phyloP scores from a whole-genome alignment of 2,888 invertebrate species.

The Linnaemya tessellans region DNA sequence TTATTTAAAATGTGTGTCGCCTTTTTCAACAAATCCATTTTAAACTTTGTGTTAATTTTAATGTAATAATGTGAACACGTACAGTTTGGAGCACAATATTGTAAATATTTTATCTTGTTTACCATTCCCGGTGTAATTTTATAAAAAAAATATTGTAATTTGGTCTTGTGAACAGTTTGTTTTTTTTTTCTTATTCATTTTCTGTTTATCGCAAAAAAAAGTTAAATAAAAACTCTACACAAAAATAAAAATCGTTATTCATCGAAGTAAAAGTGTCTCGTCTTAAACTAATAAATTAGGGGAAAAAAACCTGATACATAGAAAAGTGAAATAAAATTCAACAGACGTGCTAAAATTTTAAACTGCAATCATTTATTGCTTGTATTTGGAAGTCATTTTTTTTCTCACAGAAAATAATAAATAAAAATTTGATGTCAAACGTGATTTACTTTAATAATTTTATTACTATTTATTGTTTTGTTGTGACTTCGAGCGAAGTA shows the following conservation, averaged over 20 bases:
- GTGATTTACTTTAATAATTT: slow-evolving; percentile 57
- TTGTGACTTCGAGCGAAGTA: neutral
- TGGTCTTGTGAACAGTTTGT: slow-evolving; percentile 24
- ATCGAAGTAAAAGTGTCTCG: slow-evolving; percentile 52
- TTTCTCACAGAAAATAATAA: slow-evolving; percentile 1
- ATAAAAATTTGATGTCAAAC: slow-evolving; percentile 49
- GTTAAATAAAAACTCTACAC: neutral
- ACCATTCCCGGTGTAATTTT: slow-evolving; percentile 13
- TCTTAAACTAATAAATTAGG: slow-evolving; percentile 61
- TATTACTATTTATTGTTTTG: slow-evolving; percentile 35
- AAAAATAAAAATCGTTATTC: slow-evolving; percentile 43
- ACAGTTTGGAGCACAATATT: slow-evolving; percentile 41
- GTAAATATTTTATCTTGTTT: slow-evolving; percentile 33
- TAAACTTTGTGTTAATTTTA: slow-evolving; percentile 49
- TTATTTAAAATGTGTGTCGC: slow-evolving; percentile 20
- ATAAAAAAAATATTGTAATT: slow-evolving; percentile 49
- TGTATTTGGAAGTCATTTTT: slow-evolving; percentile 19
- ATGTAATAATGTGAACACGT: slow-evolving; percentile 52
- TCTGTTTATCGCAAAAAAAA: neutral
- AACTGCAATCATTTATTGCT: slow-evolving; percentile 48
- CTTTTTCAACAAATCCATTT: neutral
- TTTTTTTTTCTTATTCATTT: slow-evolving; percentile 26
- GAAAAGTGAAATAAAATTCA: slow-evolving; percentile 48
- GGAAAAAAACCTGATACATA: neutral
- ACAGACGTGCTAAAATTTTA: slow-evolving; percentile 57